Base-by-base conservation (phyloP, 1,140 invertebrate genomes). In the Drosophila mauritiana region DNA sequence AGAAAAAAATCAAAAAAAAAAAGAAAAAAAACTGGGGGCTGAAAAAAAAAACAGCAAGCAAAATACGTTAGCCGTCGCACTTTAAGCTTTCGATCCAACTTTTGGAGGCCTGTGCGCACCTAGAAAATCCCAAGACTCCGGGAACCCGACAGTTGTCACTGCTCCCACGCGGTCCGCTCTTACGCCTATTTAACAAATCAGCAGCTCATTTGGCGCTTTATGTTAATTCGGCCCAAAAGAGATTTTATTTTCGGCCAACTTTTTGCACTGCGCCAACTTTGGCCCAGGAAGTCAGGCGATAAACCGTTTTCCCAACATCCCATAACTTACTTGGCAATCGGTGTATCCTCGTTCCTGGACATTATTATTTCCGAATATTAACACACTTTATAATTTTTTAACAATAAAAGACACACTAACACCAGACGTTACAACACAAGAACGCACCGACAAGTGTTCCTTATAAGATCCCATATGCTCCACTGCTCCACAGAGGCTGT, bases 151-250 rank as follows among this genome's bases (percentile, higher is more conserved):
- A 86, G 79, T 76, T 86, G 82, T 76, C 58, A 46, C 31, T 31
- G 42, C 59, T 85, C 82, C 79, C 82, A 86, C 83, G 73, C 52
- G 56, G 81, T 77, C 67, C 56, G 64, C 82, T 82, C 81, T 85
- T 52, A 86, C 81, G 82, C 74, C 65, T 86, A 88, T 86, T 86
- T 88, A 82, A 83, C 79, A 85, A 85, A 85, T 85, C 83, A 74
- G 83, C 83, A 85, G 82, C 78, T 88, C 78, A 85, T 85, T 85
- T 85, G 82, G 63, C 57, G 68, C 52, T 78, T 86, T 86, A 86
- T 86, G 82, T 64, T 86, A 86, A 86, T 86, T 88, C 79, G 12
- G 25, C 49, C 70, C 40, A 57, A 70, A 70, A 70, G 65, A 72
- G 74, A 83, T 75, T 86, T 86, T 67, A 51, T 74, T 56, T 64